Conservation (phyloP, 2,888 invertebrate genomes). For the Vesta saturnalis region DNA sequence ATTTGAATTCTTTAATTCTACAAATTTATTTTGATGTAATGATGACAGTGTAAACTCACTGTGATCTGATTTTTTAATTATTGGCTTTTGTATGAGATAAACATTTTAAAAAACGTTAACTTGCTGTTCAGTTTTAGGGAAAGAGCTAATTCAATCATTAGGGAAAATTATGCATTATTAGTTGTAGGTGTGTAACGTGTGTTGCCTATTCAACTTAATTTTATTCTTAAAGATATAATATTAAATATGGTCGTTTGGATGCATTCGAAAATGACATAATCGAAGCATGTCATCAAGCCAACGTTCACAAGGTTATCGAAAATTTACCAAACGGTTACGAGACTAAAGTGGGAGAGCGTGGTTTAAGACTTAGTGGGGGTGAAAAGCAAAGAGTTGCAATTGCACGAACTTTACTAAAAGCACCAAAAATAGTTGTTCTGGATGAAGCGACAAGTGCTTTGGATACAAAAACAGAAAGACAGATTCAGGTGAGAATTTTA, state of each 20-base stretch:
- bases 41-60: no score
- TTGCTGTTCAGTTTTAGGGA: no score
- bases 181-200: no score
- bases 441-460: slow-evolving; percentile 97
- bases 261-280: slow-evolving; percentile 86
- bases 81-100: no score
- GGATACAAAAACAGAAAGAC: slow-evolving; percentile 94
- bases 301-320: slow-evolving; percentile 91
- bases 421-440: slow-evolving; percentile 87
- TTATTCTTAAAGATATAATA: slow-evolving; percentile 94
- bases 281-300: slow-evolving; percentile 89
- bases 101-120: no score
- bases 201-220: no score
- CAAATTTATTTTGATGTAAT: no score
- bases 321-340: slow-evolving; percentile 91
- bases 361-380: slow-evolving; percentile 93
- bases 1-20: no score
- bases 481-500: slow-evolving; percentile 72
- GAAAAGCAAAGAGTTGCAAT: slow-evolving; percentile 98
- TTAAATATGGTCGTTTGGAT: slow-evolving; percentile 87
- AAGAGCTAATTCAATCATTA: no score
- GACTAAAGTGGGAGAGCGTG: slow-evolving; percentile 92
- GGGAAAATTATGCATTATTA: no score
- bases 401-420: slow-evolving; percentile 92
- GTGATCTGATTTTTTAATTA: no score